Conservation (phyloP, 2,888 invertebrate species). For the Aphodius sticticus region DNA sequence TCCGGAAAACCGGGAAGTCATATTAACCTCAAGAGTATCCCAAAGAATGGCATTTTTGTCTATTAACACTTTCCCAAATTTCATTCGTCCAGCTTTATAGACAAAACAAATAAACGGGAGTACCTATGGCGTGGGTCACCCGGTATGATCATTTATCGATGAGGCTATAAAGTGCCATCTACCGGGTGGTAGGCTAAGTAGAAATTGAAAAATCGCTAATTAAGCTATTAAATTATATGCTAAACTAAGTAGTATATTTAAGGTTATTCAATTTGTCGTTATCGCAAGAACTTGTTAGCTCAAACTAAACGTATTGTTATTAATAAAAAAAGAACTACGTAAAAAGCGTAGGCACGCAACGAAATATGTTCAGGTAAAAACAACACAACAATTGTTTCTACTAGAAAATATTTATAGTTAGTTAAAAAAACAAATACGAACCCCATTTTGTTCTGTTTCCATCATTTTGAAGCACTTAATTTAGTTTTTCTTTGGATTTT, state of each 20-base stretch:
- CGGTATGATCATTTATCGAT: background rate
- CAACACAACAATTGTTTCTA: background rate
- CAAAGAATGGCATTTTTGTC: too few species aligned
- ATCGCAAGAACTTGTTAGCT: background rate
- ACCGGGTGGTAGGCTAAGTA: background rate
- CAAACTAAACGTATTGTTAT: background rate
- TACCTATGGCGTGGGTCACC: too few species aligned
- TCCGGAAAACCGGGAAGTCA: too few species aligned
- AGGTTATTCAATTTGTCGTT: background rate
- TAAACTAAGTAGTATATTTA: background rate
- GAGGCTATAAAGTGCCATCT: background rate
- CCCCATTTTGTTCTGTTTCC: slow-evolving; percentile 41
- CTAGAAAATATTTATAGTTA: background rate
- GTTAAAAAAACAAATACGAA: slow-evolving; percentile 30
- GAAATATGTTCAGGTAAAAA: background rate
- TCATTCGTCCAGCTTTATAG: too few species aligned
- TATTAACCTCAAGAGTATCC: too few species aligned
- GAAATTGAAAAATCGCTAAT: background rate
- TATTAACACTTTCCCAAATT: too few species aligned
- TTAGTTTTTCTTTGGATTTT: background rate
- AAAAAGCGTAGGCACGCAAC: background rate
- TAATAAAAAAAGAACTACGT: slow-evolving; percentile 5
- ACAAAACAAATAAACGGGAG: too few species aligned
- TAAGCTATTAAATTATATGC: too few species aligned
- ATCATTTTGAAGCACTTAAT: slow-evolving; percentile 34